phyloP scores from a whole-genome alignment of 2,888 invertebrate species.

The Mesoligia furuncula region DNA sequence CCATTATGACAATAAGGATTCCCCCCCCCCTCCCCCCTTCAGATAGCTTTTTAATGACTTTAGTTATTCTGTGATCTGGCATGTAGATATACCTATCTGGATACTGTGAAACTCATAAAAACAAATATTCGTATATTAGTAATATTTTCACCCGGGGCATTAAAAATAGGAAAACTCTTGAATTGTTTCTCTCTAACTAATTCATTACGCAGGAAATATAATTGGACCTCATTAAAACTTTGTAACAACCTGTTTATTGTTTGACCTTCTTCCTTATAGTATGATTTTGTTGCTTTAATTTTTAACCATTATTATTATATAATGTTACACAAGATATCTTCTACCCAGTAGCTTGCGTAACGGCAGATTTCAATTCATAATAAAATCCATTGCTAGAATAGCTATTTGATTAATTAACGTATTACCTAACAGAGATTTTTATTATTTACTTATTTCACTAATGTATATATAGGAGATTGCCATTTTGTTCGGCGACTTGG shows the following conservation, averaged over 20 bases:
- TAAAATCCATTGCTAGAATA: neutral
- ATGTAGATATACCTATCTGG: neutral
- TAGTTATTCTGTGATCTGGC: neutral
- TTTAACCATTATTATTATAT: neutral
- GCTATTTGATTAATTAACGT: neutral
- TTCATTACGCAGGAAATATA: slow-evolving; percentile 10
- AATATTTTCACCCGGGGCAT: neutral
- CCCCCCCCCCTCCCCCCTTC: neutral
- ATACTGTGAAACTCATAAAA: neutral
- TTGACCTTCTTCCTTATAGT: neutral
- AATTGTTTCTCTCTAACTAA: slow-evolving; percentile 25
- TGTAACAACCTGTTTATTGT: neutral
- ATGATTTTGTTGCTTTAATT: neutral
- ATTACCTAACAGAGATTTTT: neutral
- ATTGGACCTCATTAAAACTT: slow-evolving; percentile 32
- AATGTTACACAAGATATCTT: neutral
- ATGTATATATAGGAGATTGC: neutral
- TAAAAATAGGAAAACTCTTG: neutral
- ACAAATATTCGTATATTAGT: neutral
- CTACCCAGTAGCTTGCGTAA: neutral
- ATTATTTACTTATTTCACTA: neutral
- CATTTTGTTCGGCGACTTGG: too few species aligned
- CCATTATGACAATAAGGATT: neutral
- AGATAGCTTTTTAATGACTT: neutral
- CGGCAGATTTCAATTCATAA: neutral